phyloP scores from a whole-genome alignment of 2,888 invertebrate genomes.

The Saturnia japonica region DNA sequence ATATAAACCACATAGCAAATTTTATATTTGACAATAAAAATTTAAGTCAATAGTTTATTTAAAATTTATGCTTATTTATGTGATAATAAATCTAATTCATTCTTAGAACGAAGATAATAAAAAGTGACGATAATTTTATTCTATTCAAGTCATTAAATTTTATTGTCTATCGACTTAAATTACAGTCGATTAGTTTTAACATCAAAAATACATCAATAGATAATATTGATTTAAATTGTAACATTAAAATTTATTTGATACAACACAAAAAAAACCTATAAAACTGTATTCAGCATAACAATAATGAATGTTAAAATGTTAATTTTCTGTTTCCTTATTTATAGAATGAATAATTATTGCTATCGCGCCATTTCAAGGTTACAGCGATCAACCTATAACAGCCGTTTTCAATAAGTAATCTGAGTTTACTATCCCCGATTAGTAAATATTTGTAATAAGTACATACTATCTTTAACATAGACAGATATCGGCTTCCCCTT shows the following conservation, averaged over 20 bases:
- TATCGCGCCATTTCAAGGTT: not conserved
- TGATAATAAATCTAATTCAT: not conserved
- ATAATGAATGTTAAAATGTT: conserved; percentile 1
- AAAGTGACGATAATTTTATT: conserved; percentile 2
- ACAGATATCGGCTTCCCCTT: too few relatives aligned
- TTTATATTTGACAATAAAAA: not conserved
- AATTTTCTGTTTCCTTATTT: not conserved
- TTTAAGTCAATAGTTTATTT: not conserved
- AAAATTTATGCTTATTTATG: not conserved
- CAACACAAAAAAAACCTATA: not conserved
- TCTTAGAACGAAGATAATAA: not conserved
- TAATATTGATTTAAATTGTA: not conserved
- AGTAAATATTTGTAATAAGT: too few relatives aligned
- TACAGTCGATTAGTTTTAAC: not conserved
- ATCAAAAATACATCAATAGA: not conserved
- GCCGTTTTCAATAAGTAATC: too few relatives aligned
- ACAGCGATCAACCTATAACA: not conserved
- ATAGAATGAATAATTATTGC: not conserved
- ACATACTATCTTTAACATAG: too few relatives aligned
- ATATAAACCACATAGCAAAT: not conserved
- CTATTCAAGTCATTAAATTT: conserved; percentile 1
- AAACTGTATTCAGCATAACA: not conserved
- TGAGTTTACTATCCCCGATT: too few relatives aligned
- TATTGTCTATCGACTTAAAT: not conserved
- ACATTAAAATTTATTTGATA: conserved; percentile 4